Base-by-base conservation (phyloP, 2,113 vertebrate species). In the Vulpes vulpes region DNA sequence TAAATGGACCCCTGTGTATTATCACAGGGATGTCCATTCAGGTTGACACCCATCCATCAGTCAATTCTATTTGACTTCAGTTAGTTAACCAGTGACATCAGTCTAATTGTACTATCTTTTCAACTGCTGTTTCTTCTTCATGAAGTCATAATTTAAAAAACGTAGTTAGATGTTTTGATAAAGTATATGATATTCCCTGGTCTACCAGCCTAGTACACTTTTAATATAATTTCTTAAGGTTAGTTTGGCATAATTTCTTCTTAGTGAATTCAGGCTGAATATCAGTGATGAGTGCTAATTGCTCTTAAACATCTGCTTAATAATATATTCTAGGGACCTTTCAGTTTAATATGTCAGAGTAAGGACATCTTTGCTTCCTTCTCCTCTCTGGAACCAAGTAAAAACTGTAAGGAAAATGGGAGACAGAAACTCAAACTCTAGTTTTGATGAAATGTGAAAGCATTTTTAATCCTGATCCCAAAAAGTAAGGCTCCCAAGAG, bases 231-330 rank as follows among this genome's bases (percentile, higher is more conserved):
- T 43, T 87, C 65, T 73, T 73, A 91, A 94, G 49, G 10, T 53
- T 62, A 95, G 74, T 53, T 95, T 90, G 71, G 15, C 53, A 93
- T 94, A 81, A 94, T 95, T 96, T 96, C 11, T 84, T 92, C 64
- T 85, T 93, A 55, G 73, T n/a, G 27, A 93, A 96, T 51, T 89
- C 62, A 95, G 49, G 25, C 14, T 89, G 12, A 55, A 43, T 86
- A 60, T 81, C 51, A 89, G 20, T 59, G 23, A 83, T 78, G 73
- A 53, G 27, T 92, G 53, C 20, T 96, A 93, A 95, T 22, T 94
- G 10, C 53, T 89, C 27, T 78, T 64, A 78, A 97, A 74, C 59
- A 79, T 86, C 32, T 86, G 51, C 60, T 71, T 82, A 80, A 88
- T 65, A 87, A 83, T 82, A 53, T 25, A 89, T 69, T 59, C 69